Evolutionary conservation across 2,888 invertebrate species (phyloP), one percentile per base, ranked within the genome.

Genomic region (Tillus elongatus): DNA sequence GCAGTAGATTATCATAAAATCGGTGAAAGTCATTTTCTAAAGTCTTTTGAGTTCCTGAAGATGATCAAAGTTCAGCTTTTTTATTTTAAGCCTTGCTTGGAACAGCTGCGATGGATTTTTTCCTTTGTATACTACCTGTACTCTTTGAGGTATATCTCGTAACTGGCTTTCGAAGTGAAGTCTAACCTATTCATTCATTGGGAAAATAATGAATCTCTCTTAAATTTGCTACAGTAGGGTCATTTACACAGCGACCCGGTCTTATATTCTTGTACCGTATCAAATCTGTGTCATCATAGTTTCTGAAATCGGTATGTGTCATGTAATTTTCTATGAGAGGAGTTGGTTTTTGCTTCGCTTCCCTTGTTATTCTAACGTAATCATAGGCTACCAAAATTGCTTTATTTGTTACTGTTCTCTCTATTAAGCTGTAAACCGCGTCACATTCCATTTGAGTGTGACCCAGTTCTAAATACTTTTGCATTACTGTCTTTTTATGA

Each of bases 371-470:
- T 19, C 24, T 27, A 10, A 28, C n/a, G 35, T 47, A 47, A 34
- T 50, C 44, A 34, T 26, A 16, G 2, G 45, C 46, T 13, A 46
- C 24, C 37, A 36, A 26, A 31, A 46, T 43, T 15, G 42, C 33
- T 34, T 36, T 38, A 13, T 35, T 39, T 41, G 39, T 47, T 14
- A 44, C 12, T 16, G 32, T 31, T 24, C 30, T 35, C 32, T 47
- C 42, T 11, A 48, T 44, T 10, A 35, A 36, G n/a, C 43, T 35
- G 35, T 49, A 42, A 15, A 50, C 34, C 16, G 31, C 38, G 15
- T 48, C 48, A 8, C 35, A 40, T 30, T 47, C 45, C 45, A 48
- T 45, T 33, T 48, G 45, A 3, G 43, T 50, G 15, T 49, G 45
- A 11, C 44, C 46, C 28, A 33, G 39, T 36, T 41, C 41, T 32